Conservation (phyloP, 2,888 invertebrate species). For the Chalcis sispes region DNA sequence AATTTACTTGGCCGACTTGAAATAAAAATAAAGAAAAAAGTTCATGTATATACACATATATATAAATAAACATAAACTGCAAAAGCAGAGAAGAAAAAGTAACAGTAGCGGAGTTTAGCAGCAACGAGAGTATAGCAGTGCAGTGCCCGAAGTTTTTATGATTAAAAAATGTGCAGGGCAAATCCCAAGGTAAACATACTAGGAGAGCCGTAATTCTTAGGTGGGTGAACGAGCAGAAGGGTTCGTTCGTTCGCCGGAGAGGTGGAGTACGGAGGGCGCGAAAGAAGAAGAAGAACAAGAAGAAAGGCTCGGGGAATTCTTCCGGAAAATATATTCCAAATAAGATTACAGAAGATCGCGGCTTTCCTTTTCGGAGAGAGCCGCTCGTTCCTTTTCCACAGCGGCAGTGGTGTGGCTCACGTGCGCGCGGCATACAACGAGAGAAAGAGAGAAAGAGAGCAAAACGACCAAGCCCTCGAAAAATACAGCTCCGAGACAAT, state of each 20-base stretch:
- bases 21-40: too few species aligned
- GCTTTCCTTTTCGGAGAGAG: conserved; percentile 54
- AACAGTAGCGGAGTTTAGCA: too few species aligned
- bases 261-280: neutral
- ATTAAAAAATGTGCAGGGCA: conserved; percentile 4
- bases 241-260: neutral
- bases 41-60: too few species aligned
- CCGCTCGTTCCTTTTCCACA: conserved; percentile 41
- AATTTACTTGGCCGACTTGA: too few species aligned
- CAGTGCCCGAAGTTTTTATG: conserved; percentile 2
- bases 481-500: conserved; percentile 71
- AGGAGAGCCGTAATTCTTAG: conserved; percentile 8
- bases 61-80: too few species aligned
- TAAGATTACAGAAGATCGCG: conserved; percentile 70
- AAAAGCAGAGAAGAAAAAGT: too few species aligned
- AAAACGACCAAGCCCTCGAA: conserved; percentile 61
- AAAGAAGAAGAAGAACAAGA: too few species aligned
- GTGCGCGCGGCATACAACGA: conserved; percentile 8
- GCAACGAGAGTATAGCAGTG: too few species aligned
- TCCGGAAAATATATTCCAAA: conserved; percentile 71
- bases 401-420: neutral
- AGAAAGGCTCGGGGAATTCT: conserved; percentile 58
- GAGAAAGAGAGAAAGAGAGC: too few species aligned
- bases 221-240: conserved; percentile 2
- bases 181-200: neutral